A percentile compares a stretch with the other conserved stretches of the same genome.
Evolutionary conservation across 2,797 vertebrate genomes (phyloP).

Genomic region (Parambassis ranga): DNA sequence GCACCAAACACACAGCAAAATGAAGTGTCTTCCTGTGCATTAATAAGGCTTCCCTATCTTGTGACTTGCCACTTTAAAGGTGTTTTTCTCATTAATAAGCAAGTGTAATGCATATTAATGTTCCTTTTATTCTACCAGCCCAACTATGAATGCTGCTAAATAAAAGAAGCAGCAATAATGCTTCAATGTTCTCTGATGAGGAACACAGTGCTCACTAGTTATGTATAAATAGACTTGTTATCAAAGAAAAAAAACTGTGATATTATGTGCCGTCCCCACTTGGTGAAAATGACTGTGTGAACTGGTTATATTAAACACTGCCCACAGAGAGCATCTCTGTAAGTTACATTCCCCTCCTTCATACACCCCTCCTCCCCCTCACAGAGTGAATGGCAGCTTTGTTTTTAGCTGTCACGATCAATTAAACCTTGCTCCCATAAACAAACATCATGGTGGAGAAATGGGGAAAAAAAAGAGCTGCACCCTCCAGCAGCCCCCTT

Average conservation of each 20-base stretch:
- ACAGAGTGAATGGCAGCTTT: slow-evolving; percentile 65
- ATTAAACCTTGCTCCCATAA: slow-evolving; percentile 64
- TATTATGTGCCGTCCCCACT: slow-evolving; percentile 19
- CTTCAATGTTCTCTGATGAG: slow-evolving; percentile 16
- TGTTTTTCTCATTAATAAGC: slow-evolving; percentile 7
- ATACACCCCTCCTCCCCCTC: slow-evolving; percentile 17
- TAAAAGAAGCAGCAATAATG: slow-evolving; percentile 29
- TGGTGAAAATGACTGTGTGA: slow-evolving; percentile 45
- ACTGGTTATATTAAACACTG: slow-evolving; percentile 28
- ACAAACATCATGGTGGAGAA: slow-evolving; percentile 53
- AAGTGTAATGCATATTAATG: slow-evolving; percentile 18
- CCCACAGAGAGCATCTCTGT: slow-evolving; percentile 53
- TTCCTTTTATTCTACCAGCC: slow-evolving; percentile 6
- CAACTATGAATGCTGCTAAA: neutral
- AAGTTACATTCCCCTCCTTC: slow-evolving; percentile 56
- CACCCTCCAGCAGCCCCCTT: slow-evolving; percentile 42
- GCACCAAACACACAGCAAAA: too few species aligned
- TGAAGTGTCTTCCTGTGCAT: neutral
- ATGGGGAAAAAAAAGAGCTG: slow-evolving; percentile 58
- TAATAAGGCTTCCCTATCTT: slow-evolving; percentile 5
- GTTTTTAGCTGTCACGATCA: slow-evolving; percentile 63
- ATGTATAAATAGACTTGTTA: slow-evolving; percentile 49
- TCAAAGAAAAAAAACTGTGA: neutral
- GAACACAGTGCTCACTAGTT: slow-evolving; percentile 13
- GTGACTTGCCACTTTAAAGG: slow-evolving; percentile 6